Percentiles rank a stretch among this genome's conserved stretches.
Evolutionary conservation across 2,113 vertebrate species (phyloP).

Genomic region (Cyanoliseus patagonus): DNA sequence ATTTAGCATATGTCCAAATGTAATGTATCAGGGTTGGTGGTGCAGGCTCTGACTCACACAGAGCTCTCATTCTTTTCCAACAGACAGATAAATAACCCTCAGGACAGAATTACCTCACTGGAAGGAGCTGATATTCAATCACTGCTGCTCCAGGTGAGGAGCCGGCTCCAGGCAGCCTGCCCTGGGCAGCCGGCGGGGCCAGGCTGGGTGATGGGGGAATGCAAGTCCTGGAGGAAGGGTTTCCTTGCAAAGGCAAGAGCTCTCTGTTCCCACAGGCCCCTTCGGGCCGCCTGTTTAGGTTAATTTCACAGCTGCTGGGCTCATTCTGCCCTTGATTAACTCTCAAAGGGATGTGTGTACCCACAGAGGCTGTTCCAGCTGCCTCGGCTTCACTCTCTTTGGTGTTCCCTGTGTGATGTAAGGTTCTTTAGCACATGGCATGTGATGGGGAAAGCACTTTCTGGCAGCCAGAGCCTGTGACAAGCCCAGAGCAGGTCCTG

Average conservation of each 20-base stretch:
- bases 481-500: not conserved
- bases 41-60: conserved; percentile 40
- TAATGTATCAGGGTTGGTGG: conserved; percentile 25
- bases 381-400: not conserved
- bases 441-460: not conserved
- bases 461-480: not conserved
- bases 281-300: not conserved
- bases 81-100: conserved; percentile 7
- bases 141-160: not conserved
- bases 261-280: not conserved
- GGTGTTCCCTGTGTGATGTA: not conserved
- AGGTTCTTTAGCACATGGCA: not conserved
- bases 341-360: not conserved
- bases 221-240: not conserved
- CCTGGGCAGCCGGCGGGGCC: not conserved
- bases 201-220: not conserved
- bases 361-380: not conserved
- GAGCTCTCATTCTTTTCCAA: not conserved
- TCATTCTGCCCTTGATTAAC: not conserved
- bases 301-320: not conserved
- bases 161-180: not conserved
- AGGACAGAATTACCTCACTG: conserved; percentile 32
- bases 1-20: conserved; percentile 51
- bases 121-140: not conserved
- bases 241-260: not conserved